Conservation (phyloP, 2,113 vertebrate species). For the Sciurus niger region DNA sequence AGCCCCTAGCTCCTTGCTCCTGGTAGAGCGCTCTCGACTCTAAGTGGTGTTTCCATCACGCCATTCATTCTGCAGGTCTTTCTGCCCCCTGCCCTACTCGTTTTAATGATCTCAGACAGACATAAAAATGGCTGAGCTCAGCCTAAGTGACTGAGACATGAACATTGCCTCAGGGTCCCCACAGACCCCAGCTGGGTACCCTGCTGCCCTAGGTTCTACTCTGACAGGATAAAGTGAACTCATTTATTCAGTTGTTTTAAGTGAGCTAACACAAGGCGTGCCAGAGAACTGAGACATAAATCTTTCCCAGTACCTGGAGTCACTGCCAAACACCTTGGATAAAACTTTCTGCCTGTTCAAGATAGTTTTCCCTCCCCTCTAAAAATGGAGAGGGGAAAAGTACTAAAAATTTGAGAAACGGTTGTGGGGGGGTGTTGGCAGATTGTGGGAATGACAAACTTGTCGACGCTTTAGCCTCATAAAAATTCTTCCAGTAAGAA, state of each 20-base stretch:
- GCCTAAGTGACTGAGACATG: conserved; percentile 72
- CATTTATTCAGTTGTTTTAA: conserved; percentile 84
- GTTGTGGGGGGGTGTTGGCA: not conserved
- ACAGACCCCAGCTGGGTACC: conserved; percentile 75
- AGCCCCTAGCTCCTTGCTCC: not conserved
- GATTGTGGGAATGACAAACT: conserved; percentile 55
- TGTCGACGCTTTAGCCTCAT: conserved; percentile 70
- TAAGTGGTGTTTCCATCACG: not conserved
- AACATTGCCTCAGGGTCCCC: conserved; percentile 72
- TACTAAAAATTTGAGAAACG: not conserved
- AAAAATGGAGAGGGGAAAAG: conserved; percentile 47
- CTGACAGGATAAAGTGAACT: conserved; percentile 79
- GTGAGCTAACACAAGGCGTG: conserved; percentile 77
- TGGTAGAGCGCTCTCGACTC: not conserved
- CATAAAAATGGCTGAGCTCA: conserved; percentile 81
- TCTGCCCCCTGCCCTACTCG: not conserved
- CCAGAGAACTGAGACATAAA: conserved; percentile 74
- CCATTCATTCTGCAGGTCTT: not conserved
- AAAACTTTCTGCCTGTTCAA: conserved; percentile 38
- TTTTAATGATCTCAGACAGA: conserved; percentile 81
- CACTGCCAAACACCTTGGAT: conserved; percentile 68
- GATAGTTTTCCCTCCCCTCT: not conserved
- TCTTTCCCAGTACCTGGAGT: conserved; percentile 61
- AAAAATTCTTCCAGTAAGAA: conserved; percentile 72
- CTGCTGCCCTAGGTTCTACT: conserved; percentile 58